Evolutionary conservation across 1,140 invertebrate species (phyloP).

Genomic region (Prorops nasuta): DNA sequence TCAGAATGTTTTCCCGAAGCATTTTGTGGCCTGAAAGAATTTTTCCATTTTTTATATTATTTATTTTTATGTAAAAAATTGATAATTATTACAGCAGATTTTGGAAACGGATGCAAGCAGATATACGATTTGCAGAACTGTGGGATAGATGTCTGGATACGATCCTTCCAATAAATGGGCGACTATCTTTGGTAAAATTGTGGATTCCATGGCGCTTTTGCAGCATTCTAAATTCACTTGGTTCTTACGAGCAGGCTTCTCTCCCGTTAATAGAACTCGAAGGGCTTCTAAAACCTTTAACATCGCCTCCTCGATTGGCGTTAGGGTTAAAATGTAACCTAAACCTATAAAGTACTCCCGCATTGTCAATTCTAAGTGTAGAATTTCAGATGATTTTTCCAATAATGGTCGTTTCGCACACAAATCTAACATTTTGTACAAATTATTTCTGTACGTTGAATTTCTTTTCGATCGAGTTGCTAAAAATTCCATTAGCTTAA

Average conservation of each 20-base stretch:
- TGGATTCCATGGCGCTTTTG: conserved; percentile 27
- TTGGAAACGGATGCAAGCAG: too few species aligned
- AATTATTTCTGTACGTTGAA: conserved; percentile 28
- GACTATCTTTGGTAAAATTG: conserved; percentile 28
- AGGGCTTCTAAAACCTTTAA: conserved; percentile 20
- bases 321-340: conserved; percentile 28
- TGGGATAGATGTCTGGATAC: conserved; percentile 15
- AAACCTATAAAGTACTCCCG: conserved; percentile 36
- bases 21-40: conserved; percentile 36
- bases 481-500: conserved; percentile 36
- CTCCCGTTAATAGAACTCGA: conserved; percentile 20
- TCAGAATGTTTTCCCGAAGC: conserved; percentile 29
- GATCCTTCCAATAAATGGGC: conserved; percentile 20
- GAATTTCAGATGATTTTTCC: conserved; percentile 27
- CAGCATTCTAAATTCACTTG: conserved; percentile 25
- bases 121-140: conserved; percentile 25
- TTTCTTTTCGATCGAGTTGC: conserved; percentile 4
- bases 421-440: conserved; percentile 29
- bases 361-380: conserved; percentile 14
- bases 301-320: conserved; percentile 18
- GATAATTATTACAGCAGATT: too few species aligned
- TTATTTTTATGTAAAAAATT: conserved; percentile 9
- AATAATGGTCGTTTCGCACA: conserved; percentile 24
- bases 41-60: neutral
- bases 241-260: neutral